Evolutionary conservation across 2,113 vertebrate genomes (phyloP), one percentile per base, ranked within the genome.

Genomic region (Gallinago undulata): DNA sequence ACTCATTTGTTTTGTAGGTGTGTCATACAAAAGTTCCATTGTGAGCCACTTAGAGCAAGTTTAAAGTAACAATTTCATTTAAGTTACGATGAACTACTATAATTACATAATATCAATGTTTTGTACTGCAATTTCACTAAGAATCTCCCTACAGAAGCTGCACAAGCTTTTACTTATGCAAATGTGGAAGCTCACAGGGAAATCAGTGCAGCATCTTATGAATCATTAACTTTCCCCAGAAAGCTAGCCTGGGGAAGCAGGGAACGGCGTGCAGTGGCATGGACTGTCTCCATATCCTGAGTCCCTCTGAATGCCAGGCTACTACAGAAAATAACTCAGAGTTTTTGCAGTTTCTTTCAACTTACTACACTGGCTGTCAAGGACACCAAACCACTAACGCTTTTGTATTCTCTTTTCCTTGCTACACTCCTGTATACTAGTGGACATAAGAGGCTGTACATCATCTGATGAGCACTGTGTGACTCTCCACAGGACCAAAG

Each of bases 1-100:
- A 93, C 94, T 89, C 90, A 92, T 96, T 97, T 96, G 95, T 96
- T 97, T 96, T 93, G 91, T 94, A 96, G 94, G 92, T 96, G 95
- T 94, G 94, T 69, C 73, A 51, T 70, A 94, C 77, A 87, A 64
- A 94, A 96, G 74, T 93, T 84, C 73, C 41, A 94, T 96, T 97
- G 94, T 96, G 84, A 94, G 41, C 81, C 94, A 93, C 95, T 96
- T 92, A 96, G 89, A 92, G 69, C 45, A 96, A 91, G 84, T 96
- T 95, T 92, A 92, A 92, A 96, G 92, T 43, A 96, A 94, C 86
- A 84, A 96, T 94, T 93, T 95, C 74, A 89, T 78, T 92, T 89
- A 84, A 95, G 96, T 88, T 94, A 75, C 9, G 22, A 82, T 69
- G 62, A 92, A 91, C 94, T 79, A 59, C 66, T 85, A 43, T 96